These are phyloP conservation scores for Melieria picta DNA, from an alignment of 2,888 invertebrate genomes.

Conservation along the genomic window DNA sequence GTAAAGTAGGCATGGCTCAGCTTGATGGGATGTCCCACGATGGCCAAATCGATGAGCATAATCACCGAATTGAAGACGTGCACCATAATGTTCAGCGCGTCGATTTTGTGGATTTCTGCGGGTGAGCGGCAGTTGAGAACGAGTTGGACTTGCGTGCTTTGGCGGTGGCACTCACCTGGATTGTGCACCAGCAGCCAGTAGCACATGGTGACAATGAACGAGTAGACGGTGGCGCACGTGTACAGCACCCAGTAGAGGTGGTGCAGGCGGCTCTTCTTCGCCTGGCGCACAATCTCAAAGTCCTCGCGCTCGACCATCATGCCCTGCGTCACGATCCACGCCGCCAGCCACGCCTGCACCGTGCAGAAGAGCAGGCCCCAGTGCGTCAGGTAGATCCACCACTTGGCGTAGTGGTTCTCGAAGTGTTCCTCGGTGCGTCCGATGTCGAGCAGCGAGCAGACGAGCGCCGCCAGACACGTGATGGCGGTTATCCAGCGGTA, in stretches of 20 bases:
- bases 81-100: slow-evolving; percentile 66
- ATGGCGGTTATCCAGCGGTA: slow-evolving; percentile 67
- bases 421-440: slow-evolving; percentile 66
- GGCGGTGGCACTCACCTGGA: slow-evolving; percentile 68
- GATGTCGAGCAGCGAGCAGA: slow-evolving; percentile 65
- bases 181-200: slow-evolving; percentile 73
- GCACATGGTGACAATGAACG: slow-evolving; percentile 66
- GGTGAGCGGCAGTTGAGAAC: slow-evolving; percentile 12
- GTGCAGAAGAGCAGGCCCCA: slow-evolving; percentile 66
- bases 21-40: slow-evolving; percentile 78
- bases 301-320: slow-evolving; percentile 68
- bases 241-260: slow-evolving; percentile 66
- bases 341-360: slow-evolving; percentile 65
- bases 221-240: slow-evolving; percentile 66
- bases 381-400: slow-evolving; percentile 67
- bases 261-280: slow-evolving; percentile 64
- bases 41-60: slow-evolving; percentile 76
- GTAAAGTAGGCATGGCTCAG: slow-evolving; percentile 70
- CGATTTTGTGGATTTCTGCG: slow-evolving; percentile 64
- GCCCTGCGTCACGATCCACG: slow-evolving; percentile 67
- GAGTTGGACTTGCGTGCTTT: not conserved
- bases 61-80: slow-evolving; percentile 75
- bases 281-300: slow-evolving; percentile 65
- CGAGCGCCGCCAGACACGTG: slow-evolving; percentile 65
- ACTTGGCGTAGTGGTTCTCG: slow-evolving; percentile 66